phyloP scores from a whole-genome alignment of 2,888 invertebrate genomes.

The Philereme vetulata region DNA sequence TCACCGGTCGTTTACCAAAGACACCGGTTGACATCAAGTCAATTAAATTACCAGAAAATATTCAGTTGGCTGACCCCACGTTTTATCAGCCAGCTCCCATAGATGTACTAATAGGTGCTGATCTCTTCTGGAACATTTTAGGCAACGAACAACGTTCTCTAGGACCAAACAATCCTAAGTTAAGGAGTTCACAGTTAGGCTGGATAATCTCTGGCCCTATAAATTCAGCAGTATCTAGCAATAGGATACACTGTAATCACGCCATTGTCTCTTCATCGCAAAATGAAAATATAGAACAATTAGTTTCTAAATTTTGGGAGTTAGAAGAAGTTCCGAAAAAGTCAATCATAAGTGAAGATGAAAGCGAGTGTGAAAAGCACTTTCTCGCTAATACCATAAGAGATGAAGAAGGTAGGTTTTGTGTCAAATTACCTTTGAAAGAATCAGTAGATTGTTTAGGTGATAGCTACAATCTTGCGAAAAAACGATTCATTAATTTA shows the following conservation, averaged over 20 bases:
- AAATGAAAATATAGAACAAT: too few relatives aligned
- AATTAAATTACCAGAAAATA: too few relatives aligned
- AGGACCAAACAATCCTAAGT: background rate
- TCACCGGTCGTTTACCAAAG: too few relatives aligned
- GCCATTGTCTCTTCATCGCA: too few relatives aligned
- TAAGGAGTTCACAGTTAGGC: constrained; percentile 10
- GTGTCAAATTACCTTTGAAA: background rate
- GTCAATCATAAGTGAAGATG: background rate
- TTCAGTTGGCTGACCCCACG: background rate
- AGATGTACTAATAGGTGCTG: constrained; percentile 1
- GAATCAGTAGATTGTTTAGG: background rate
- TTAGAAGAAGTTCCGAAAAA: background rate
- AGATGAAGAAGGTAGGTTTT: too few relatives aligned
- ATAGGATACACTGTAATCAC: too few relatives aligned
- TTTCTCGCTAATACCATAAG: too few relatives aligned
- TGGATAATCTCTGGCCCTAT: constrained; percentile 26
- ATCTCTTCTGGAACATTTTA: constrained; percentile 3
- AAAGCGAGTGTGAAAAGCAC: too few relatives aligned
- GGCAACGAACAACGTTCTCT: background rate
- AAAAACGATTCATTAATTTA: constrained; percentile 3
- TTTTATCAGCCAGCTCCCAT: constrained; percentile 1
- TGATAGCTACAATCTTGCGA: background rate
- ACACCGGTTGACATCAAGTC: too few relatives aligned
- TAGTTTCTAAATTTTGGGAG: too few relatives aligned
- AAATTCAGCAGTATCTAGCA: too few relatives aligned